Conservation (phyloP, 2,797 vertebrate genomes). For the Periophthalmus magnuspinnatus region DNA sequence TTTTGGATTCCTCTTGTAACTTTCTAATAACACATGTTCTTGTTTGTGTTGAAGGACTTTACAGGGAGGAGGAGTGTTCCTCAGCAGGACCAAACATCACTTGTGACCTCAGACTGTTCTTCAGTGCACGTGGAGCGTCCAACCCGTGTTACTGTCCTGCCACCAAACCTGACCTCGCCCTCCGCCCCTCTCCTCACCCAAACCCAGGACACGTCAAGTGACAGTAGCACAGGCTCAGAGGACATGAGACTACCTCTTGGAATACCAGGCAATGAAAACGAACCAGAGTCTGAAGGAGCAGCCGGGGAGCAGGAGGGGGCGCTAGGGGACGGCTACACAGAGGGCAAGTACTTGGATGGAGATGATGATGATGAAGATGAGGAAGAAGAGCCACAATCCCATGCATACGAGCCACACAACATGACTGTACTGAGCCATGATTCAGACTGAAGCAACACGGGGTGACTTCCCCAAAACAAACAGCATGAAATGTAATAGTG, state of each 20-base stretch:
- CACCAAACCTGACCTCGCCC: neutral
- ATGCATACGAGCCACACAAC: slow-evolving; percentile 37
- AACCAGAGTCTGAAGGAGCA: neutral
- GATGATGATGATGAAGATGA: too few relatives aligned
- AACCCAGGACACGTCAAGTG: neutral
- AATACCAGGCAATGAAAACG: neutral
- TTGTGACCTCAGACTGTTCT: too few relatives aligned
- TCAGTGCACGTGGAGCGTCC: neutral
- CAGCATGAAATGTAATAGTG: neutral
- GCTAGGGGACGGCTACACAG: neutral
- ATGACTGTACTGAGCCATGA: neutral
- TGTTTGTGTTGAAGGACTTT: neutral
- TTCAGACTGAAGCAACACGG: neutral
- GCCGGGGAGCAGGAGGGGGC: rapidly evolving
- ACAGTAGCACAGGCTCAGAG: too few relatives aligned
- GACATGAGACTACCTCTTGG: neutral
- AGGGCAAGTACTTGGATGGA: neutral
- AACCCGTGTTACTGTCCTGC: neutral
- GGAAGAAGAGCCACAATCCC: neutral
- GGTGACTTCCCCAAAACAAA: neutral
- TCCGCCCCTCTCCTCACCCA: neutral
- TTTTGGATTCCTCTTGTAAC: too few relatives aligned
- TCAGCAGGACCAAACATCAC: too few relatives aligned
- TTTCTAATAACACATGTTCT: neutral
- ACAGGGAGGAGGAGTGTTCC: rapidly evolving